Percentiles rank a stretch among this genome's conserved stretches.
Conservation (phyloP, 2,888 invertebrate genomes). For the Lasioglossum villosulum region DNA sequence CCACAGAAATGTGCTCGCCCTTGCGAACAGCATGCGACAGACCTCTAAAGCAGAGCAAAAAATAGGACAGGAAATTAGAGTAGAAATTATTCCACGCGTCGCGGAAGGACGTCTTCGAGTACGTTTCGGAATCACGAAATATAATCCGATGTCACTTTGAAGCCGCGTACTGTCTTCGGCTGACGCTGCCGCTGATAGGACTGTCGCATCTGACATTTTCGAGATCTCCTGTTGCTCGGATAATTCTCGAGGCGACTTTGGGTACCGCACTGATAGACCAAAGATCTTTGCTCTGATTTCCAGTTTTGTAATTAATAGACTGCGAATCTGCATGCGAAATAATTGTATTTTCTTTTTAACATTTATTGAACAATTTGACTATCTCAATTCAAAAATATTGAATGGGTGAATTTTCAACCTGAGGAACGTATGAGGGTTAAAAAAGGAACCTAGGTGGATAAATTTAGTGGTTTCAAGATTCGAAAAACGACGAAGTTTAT, state of each 20-base stretch:
- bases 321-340: too few species aligned
- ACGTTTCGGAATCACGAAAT: neutral
- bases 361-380: neutral
- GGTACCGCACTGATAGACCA: neutral
- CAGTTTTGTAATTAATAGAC: neutral
- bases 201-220: neutral
- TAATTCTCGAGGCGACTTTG: neutral
- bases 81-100: constrained; percentile 9
- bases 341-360: too few species aligned
- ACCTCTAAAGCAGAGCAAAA: neutral
- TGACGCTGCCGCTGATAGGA: neutral
- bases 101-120: neutral
- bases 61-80: constrained; percentile 6
- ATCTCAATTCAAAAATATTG: too few species aligned
- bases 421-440: too few species aligned
- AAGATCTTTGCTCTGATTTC: neutral
- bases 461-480: neutral
- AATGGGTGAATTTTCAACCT: too few species aligned
- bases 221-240: neutral
- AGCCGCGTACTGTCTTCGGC: neutral
- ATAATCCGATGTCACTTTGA: neutral
- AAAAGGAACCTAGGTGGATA: neutral
- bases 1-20: neutral
- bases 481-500: too few species aligned
- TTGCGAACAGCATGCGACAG: neutral